These are phyloP conservation scores for Myiagra hebetior DNA, from an alignment of 2,113 vertebrate genomes.

Conservation along the genomic window DNA sequence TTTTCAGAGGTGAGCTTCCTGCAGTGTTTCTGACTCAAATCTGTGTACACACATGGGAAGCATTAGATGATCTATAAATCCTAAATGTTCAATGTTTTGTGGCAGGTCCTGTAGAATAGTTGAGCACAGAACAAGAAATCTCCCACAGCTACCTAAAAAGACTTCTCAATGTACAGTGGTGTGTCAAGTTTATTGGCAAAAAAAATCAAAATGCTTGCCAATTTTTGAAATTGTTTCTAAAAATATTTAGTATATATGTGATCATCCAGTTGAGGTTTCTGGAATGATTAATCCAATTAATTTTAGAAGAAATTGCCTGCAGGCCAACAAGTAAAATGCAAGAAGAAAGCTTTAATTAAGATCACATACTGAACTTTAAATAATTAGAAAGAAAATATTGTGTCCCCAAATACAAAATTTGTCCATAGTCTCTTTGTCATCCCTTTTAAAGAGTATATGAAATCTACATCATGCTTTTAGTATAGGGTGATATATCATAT, in stretches of 20 bases:
- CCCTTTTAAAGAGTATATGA: background rate
- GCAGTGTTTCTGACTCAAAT: background rate
- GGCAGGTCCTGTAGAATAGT: background rate
- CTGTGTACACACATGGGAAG: background rate
- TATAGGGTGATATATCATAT: background rate
- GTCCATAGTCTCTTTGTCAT: background rate
- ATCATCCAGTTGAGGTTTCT: background rate
- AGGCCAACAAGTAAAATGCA: background rate
- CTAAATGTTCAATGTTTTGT: background rate
- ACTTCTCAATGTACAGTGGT: background rate
- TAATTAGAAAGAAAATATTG: background rate
- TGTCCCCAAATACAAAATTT: background rate
- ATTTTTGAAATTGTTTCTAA: background rate
- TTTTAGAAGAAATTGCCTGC: background rate
- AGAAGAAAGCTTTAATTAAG: background rate
- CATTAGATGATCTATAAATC: background rate
- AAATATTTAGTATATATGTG: background rate
- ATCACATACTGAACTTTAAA: background rate
- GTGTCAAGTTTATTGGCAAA: background rate
- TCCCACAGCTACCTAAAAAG: background rate
- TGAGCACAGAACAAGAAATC: background rate
- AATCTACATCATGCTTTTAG: background rate
- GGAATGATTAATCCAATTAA: background rate
- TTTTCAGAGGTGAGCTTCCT: background rate
- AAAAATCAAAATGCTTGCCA: background rate